Evolutionary conservation across 2,797 vertebrate genomes (phyloP).

Genomic region (Lagocephalus sceleratus): DNA sequence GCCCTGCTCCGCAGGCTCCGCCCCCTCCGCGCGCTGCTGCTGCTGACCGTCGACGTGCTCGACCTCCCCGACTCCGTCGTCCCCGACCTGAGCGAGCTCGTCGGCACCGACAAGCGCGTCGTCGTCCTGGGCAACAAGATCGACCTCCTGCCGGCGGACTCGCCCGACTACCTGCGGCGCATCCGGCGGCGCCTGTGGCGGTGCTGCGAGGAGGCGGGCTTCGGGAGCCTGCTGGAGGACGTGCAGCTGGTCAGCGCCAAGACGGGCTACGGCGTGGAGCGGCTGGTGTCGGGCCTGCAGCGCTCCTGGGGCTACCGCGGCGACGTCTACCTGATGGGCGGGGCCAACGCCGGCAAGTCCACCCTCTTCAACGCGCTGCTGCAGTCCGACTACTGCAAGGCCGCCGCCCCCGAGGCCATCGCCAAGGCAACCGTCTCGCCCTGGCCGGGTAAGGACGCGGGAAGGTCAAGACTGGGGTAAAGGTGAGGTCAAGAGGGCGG

Average conservation of each 20-base stretch:
- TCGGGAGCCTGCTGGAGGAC: constrained; percentile 64
- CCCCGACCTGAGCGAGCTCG: constrained; percentile 65
- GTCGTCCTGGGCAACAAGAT: constrained; percentile 88
- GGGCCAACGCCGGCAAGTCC: constrained; percentile 88
- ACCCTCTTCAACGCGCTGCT: constrained; percentile 91
- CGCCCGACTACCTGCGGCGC: constrained; percentile 74
- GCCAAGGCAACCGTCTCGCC: constrained; percentile 87
- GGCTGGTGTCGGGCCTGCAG: constrained; percentile 83
- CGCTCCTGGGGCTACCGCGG: constrained; percentile 85
- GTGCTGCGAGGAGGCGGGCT: constrained; percentile 70
- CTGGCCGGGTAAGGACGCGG: constrained; percentile 84
- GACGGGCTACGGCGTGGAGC: constrained; percentile 89
- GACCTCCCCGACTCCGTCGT: constrained; percentile 84
- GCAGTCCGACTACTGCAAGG: constrained; percentile 88
- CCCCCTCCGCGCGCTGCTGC: constrained; percentile 76
- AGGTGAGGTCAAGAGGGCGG: too few species aligned
- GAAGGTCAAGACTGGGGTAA: too few species aligned
- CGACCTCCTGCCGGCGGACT: constrained; percentile 82
- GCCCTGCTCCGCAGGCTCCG: constrained; percentile 65
- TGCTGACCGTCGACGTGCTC: constrained; percentile 84
- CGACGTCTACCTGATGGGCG: constrained; percentile 87
- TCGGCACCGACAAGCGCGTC: constrained; percentile 76
- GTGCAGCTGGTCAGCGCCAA: constrained; percentile 91
- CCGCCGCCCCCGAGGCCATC: constrained; percentile 74
- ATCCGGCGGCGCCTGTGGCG: constrained; percentile 66